phyloP scores from a whole-genome alignment of 2,888 invertebrate genomes.

The Bellardia bayeri region DNA sequence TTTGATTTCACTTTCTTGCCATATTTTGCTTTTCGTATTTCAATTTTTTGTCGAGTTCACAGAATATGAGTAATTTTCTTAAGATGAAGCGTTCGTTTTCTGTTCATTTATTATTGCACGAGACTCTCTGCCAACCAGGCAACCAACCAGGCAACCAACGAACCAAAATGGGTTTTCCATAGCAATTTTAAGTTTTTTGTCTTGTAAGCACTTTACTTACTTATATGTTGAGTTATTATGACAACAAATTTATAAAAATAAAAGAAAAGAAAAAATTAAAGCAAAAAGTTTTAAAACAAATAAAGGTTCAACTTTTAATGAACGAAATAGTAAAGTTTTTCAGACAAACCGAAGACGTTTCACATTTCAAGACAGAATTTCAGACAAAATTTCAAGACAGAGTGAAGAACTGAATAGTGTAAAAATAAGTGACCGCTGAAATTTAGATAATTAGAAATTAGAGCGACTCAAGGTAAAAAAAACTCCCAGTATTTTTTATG shows the following conservation, averaged over 20 bases:
- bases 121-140: constrained; percentile 13
- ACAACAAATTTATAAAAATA: constrained; percentile 41
- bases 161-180: constrained; percentile 32
- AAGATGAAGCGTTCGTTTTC: constrained; percentile 56
- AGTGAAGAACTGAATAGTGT: no score
- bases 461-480: no score
- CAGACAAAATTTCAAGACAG: no score
- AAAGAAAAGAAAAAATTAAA: no score
- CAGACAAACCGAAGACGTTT: no score
- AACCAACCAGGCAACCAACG: constrained; percentile 1
- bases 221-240: constrained; percentile 57
- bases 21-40: constrained; percentile 16
- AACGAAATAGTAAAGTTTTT: no score
- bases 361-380: no score
- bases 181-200: constrained; percentile 45
- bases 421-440: no score
- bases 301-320: no score
- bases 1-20: constrained; percentile 13
- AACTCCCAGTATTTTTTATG: no score
- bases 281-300: no score
- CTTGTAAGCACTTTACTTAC: constrained; percentile 41
- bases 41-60: constrained; percentile 38
- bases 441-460: no score
- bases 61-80: constrained; percentile 65
- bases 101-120: constrained; percentile 63